Evolutionary conservation across 2,797 vertebrate genomes (phyloP).

Genomic region (Echiichthys vipera): DNA sequence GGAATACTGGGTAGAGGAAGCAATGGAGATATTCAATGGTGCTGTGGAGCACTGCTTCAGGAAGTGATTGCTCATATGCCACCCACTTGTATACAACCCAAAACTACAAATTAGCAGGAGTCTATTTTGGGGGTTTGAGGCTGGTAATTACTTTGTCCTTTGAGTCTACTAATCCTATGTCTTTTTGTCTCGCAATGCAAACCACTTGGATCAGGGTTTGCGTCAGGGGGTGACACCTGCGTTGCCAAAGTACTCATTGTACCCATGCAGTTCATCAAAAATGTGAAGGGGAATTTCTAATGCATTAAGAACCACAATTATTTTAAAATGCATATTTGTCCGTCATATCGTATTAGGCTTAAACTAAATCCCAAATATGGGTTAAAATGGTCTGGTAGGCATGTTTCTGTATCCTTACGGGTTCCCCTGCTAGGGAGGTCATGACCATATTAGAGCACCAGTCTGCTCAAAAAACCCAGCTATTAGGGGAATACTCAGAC

Average conservation of each 20-base stretch:
- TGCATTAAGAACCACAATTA: conserved; percentile 5
- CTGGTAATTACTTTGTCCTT: conserved; percentile 49
- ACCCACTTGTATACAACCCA: conserved; percentile 9
- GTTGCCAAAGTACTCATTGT: conserved; percentile 19
- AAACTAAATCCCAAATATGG: conserved; percentile 50
- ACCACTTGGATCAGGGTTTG: not conserved
- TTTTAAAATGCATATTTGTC: conserved; percentile 27
- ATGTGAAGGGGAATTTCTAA: conserved; percentile 16
- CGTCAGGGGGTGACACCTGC: conserved; percentile 6
- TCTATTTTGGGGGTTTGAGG: not conserved
- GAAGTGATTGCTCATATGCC: conserved; percentile 19
- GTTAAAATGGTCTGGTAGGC: conserved; percentile 50
- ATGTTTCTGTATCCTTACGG: conserved; percentile 32
- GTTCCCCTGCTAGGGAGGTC: conserved; percentile 54
- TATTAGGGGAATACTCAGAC: conserved; percentile 14
- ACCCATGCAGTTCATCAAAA: conserved; percentile 4
- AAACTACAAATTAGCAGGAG: conserved; percentile 28
- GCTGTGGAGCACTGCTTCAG: conserved; percentile 11
- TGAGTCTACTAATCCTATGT: conserved; percentile 7
- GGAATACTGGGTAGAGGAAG: conserved; percentile 21
- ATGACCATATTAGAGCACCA: conserved; percentile 52
- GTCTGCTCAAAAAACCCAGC: conserved; percentile 43
- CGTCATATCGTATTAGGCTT: conserved; percentile 45
- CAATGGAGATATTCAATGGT: conserved; percentile 17
- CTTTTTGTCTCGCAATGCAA: not conserved